phyloP scores from a whole-genome alignment of 1,140 invertebrate genomes.

The Megalonaias nervosa region DNA sequence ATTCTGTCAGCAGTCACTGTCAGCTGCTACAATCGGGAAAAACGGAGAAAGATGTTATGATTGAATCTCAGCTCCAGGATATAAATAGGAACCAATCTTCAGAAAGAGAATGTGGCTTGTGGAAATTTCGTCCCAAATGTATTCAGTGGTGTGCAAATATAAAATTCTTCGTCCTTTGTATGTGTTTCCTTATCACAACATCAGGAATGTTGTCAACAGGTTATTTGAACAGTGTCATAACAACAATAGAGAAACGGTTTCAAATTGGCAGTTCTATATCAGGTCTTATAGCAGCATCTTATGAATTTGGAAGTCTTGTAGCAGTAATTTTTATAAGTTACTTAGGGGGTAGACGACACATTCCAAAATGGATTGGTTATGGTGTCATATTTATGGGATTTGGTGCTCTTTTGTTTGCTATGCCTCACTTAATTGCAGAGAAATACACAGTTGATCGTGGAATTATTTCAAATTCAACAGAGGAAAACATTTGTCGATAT shows the following conservation, averaged over 20 bases:
- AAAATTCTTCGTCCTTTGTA: conserved; percentile 91
- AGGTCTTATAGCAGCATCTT: conserved; percentile 92
- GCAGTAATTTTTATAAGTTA: conserved; percentile 97
- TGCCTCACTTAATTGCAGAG: conserved; percentile 74
- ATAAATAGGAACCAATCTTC: conserved; percentile 24
- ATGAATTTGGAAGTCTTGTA: conserved; percentile 95
- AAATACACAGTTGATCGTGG: conserved; percentile 67
- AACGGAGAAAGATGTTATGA: conserved; percentile 53
- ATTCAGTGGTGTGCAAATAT: conserved; percentile 83
- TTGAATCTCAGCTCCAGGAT: conserved; percentile 30
- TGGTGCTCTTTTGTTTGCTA: conserved; percentile 88
- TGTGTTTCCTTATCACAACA: conserved; percentile 91
- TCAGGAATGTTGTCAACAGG: conserved; percentile 68
- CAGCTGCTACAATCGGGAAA: conserved; percentile 45
- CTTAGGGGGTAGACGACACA: conserved; percentile 92
- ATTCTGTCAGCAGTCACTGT: conserved; percentile 50
- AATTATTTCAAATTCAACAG: conserved; percentile 69
- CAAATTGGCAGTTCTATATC: conserved; percentile 95
- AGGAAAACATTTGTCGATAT: conserved; percentile 63
- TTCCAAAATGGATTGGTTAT: conserved; percentile 96
- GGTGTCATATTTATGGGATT: conserved; percentile 90
- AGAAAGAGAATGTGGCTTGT: conserved; percentile 84
- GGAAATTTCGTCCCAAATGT: conserved; percentile 84
- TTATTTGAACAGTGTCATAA: conserved; percentile 97
- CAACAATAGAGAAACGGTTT: conserved; percentile 96